phyloP scores from a whole-genome alignment of 2,113 vertebrate species.

The Epinephelus lanceolatus region DNA sequence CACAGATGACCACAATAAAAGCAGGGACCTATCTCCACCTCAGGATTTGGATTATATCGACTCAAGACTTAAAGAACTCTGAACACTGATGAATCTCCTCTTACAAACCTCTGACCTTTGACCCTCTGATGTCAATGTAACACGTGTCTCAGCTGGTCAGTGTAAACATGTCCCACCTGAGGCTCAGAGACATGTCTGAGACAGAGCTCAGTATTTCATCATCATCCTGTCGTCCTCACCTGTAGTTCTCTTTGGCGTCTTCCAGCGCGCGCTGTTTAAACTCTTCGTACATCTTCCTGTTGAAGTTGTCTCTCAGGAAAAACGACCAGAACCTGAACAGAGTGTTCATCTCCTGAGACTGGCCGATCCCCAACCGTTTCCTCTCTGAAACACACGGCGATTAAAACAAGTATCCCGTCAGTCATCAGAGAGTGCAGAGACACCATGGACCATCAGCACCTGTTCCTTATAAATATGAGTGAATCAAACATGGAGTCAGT shows the following conservation, averaged over 20 bases:
- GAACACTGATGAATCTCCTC: no score
- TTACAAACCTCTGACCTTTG: no score
- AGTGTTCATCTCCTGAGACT: conserved; percentile 99
- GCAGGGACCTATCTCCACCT: no score
- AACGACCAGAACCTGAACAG: conserved; percentile 99
- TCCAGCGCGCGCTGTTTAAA: conserved; percentile 93
- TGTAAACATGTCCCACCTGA: no score
- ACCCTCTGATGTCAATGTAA: no score
- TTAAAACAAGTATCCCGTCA: not conserved
- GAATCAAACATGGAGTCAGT: not conserved
- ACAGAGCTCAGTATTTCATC: not conserved
- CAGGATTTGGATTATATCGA: no score
- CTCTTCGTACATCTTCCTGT: conserved; percentile 98
- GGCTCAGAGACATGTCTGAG: no score
- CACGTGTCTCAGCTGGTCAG: no score
- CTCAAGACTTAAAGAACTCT: no score
- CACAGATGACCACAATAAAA: not conserved
- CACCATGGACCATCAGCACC: not conserved
- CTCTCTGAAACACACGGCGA: conserved; percentile 85
- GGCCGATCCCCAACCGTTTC: conserved; percentile 93
- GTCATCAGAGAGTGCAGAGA: not conserved
- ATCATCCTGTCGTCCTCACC: conserved; percentile 78
- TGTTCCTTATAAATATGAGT: no score
- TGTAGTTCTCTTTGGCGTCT: conserved; percentile 95
- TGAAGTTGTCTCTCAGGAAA: conserved; percentile 97